These are phyloP conservation scores for Urocolius indicus DNA, from an alignment of 2,113 vertebrate species.

Conservation along the genomic window DNA sequence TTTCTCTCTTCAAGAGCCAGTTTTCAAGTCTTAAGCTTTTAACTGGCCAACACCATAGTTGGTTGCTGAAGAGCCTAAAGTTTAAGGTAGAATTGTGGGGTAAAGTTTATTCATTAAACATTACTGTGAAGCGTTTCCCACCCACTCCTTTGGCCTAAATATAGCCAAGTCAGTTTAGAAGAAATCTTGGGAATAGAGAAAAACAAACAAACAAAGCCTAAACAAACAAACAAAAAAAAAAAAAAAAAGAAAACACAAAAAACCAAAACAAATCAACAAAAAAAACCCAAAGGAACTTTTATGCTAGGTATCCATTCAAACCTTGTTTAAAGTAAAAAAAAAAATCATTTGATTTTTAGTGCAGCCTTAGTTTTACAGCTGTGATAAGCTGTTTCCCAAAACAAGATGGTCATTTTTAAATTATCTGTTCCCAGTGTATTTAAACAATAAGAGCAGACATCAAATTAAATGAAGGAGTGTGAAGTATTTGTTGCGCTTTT, in stretches of 20 bases:
- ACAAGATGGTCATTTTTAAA: not conserved
- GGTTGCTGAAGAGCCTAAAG: not conserved
- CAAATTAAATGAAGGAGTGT: slow-evolving; percentile 6
- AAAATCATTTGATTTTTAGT: not conserved
- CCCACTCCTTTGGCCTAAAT: not conserved
- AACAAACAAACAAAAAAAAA: too few species aligned
- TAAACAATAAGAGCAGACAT: not conserved
- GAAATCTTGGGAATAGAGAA: not conserved
- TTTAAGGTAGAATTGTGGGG: not conserved
- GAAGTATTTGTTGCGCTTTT: not conserved
- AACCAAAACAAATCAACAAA: not conserved
- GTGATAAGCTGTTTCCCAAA: not conserved
- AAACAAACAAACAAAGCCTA: not conserved
- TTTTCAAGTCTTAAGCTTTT: slow-evolving; percentile 27
- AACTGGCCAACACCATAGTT: not conserved
- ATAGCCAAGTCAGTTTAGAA: not conserved
- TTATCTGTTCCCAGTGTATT: not conserved
- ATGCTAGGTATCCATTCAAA: not conserved
- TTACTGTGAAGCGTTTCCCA: not conserved
- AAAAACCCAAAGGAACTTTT: not conserved
- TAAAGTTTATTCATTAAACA: slow-evolving; percentile 1
- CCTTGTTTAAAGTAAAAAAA: not conserved
- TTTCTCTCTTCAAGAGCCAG: not conserved
- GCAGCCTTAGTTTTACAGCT: not conserved
- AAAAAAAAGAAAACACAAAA: too few species aligned